Conservation (phyloP, 2,113 vertebrate genomes). For the Pedionomus torquatus region DNA sequence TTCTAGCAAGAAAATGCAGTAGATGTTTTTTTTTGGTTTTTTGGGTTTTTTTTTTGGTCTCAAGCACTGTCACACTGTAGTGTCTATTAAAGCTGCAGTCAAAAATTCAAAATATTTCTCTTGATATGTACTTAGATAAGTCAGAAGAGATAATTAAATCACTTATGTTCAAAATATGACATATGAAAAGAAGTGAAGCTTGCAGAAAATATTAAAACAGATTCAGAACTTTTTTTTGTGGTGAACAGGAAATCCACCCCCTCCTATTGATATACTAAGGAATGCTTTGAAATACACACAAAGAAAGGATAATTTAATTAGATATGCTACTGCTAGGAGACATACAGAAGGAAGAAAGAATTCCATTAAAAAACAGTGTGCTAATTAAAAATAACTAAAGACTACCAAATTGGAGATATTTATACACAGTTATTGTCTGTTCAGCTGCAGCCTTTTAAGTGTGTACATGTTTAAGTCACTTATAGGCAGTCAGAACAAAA, state of each 20-base stretch:
- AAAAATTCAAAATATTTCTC: not conserved
- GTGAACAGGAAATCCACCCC: constrained; percentile 34
- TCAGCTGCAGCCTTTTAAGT: not conserved
- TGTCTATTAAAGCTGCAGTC: not conserved
- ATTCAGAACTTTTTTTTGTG: constrained; percentile 3
- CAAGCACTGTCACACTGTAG: not conserved
- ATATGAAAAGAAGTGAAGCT: not conserved
- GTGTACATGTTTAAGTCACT: not conserved
- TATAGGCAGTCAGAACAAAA: not conserved
- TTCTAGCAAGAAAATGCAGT: not conserved
- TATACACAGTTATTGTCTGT: not conserved
- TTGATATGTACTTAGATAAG: not conserved
- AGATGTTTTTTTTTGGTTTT: not conserved
- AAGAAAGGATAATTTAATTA: constrained; percentile 57
- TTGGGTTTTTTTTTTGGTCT: not conserved
- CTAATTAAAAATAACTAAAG: constrained; percentile 56
- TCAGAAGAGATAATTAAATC: not conserved
- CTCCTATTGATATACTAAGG: constrained; percentile 15
- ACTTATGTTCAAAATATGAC: not conserved
- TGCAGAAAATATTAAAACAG: constrained; percentile 36
- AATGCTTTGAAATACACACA: constrained; percentile 58
- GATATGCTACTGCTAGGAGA: not conserved
- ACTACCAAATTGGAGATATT: not conserved
- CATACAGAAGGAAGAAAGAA: not conserved
- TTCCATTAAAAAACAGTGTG: not conserved